A percentile compares a stretch with the other conserved stretches of the same genome.
Conservation (phyloP, 2,113 vertebrate genomes). For the Elephas maximus region DNA sequence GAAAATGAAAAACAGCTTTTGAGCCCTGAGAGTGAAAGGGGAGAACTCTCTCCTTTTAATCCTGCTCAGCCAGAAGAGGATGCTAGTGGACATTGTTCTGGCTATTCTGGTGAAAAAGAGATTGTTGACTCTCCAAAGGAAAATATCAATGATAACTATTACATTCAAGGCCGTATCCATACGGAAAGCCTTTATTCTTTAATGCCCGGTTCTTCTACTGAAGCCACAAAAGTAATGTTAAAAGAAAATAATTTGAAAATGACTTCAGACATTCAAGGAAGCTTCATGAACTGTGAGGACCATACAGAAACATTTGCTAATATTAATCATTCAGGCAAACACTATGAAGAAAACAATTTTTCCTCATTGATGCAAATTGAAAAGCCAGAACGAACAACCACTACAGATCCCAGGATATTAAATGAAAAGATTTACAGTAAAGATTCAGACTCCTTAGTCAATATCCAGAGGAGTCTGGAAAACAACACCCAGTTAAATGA, state of each 20-base stretch:
- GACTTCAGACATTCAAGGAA: constrained; percentile 58
- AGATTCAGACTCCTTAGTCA: constrained; percentile 41
- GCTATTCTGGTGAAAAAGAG: constrained; percentile 67
- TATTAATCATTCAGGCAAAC: neutral
- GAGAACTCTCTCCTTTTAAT: constrained; percentile 28
- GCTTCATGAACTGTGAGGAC: constrained; percentile 66
- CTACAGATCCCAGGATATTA: neutral
- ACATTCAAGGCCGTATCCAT: neutral
- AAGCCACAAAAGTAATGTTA: constrained; percentile 68
- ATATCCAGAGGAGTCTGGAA: constrained; percentile 54
- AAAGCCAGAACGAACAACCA: constrained; percentile 43
- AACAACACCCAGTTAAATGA: constrained; percentile 47
- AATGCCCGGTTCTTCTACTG: constrained; percentile 56
- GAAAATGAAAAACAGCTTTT: constrained; percentile 16
- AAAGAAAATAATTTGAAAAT: constrained; percentile 65
- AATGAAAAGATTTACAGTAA: constrained; percentile 39
- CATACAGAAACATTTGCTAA: constrained; percentile 51
- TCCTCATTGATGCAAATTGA: neutral
- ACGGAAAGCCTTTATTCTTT: constrained; percentile 66
- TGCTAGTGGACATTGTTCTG: neutral
- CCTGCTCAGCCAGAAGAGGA: neutral
- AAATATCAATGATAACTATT: neutral
- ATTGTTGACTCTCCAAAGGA: constrained; percentile 57
- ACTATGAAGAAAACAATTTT: constrained; percentile 54
- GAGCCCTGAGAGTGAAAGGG: neutral